Conservation (phyloP, 1,140 invertebrate genomes). For the Apis cerana region DNA sequence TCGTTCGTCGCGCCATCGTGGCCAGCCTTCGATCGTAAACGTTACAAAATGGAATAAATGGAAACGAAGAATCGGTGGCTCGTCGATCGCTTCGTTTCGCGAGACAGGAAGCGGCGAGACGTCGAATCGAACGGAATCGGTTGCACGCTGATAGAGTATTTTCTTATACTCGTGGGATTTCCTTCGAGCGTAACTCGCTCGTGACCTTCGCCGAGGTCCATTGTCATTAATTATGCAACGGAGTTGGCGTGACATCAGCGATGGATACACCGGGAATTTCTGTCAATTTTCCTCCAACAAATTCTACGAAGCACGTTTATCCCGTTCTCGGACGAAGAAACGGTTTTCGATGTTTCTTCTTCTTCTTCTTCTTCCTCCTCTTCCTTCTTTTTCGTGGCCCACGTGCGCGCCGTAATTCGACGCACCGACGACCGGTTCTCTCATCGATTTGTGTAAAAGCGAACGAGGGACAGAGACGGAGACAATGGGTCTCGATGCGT, state of each 20-base stretch:
- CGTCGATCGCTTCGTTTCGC: background rate
- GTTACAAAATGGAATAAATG: no score
- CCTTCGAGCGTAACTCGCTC: conserved; percentile 63
- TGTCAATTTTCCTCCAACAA: conserved; percentile 64
- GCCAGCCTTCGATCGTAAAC: background rate
- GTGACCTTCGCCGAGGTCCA: conserved; percentile 67
- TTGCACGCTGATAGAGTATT: background rate
- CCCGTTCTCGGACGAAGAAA: background rate
- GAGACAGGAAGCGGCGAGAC: conserved; percentile 2
- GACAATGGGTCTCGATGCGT: no score
- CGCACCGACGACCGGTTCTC: no score
- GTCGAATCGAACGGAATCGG: background rate
- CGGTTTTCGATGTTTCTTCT: background rate
- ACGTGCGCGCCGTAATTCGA: background rate
- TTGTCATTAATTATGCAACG: conserved; percentile 74
- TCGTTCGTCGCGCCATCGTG: background rate
- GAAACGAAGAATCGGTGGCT: background rate
- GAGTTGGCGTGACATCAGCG: conserved; percentile 66
- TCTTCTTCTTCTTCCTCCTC: background rate
- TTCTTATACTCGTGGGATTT: conserved; percentile 69
- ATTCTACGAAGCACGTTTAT: conserved; percentile 44
- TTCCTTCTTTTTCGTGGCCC: background rate
- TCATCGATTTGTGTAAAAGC: no score
- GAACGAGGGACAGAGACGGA: no score
- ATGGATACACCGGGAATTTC: conserved; percentile 61